These are phyloP conservation scores for Athrips mouffetella DNA, from an alignment of 2,888 invertebrate genomes.

Conservation along the genomic window DNA sequence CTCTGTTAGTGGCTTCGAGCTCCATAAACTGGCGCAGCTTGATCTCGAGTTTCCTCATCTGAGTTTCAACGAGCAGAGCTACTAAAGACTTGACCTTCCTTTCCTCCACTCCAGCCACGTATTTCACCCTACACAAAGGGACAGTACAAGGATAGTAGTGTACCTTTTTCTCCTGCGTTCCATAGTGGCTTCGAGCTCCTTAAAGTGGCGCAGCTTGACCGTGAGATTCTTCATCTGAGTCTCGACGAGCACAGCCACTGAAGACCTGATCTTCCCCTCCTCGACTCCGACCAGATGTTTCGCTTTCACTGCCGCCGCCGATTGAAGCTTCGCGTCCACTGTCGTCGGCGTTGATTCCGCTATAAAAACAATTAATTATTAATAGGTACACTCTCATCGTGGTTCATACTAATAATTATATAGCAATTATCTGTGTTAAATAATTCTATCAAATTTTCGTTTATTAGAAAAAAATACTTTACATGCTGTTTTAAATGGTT, in stretches of 20 bases:
- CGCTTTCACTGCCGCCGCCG: constrained; percentile 99
- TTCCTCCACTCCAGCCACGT: too few relatives aligned
- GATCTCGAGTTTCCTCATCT: constrained; percentile 99
- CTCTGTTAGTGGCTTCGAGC: too few relatives aligned
- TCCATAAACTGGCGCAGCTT: too few relatives aligned
- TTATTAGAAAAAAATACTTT: too few relatives aligned
- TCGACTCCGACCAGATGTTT: constrained; percentile 99
- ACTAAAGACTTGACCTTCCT: constrained; percentile 98
- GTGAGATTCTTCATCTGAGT: constrained; percentile 99
- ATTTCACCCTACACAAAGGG: too few relatives aligned
- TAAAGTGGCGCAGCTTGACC: constrained; percentile 98
- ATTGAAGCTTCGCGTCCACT: constrained; percentile 88
- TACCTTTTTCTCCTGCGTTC: constrained; percentile 93
- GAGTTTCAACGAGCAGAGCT: constrained; percentile 98
- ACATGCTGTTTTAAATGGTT: too few relatives aligned
- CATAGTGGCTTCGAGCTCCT: constrained; percentile 98
- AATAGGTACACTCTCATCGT: neutral
- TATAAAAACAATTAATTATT: constrained; percentile 11
- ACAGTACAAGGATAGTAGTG: too few relatives aligned
- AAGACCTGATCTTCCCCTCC: constrained; percentile 97
- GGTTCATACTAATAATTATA: too few relatives aligned
- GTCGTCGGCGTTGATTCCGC: constrained; percentile 41
- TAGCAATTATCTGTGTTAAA: too few relatives aligned
- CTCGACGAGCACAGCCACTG: constrained; percentile 98
- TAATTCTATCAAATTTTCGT: too few relatives aligned